These are phyloP conservation scores for Acridotheres tristis DNA, from an alignment of 2,797 vertebrate genomes.

Conservation along the genomic window DNA sequence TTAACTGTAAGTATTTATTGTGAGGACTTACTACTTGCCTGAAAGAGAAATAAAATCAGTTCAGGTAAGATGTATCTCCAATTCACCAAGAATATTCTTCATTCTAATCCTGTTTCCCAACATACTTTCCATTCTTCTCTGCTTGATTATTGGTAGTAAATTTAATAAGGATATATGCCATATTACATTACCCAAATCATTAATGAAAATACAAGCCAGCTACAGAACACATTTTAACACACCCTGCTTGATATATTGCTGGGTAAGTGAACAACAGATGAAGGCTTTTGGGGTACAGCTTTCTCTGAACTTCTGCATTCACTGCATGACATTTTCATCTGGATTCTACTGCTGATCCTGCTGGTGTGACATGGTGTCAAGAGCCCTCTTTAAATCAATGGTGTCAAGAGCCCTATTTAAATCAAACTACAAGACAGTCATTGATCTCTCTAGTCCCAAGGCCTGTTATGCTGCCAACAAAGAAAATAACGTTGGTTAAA, in stretches of 20 bases:
- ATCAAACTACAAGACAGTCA: neutral
- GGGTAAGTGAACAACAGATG: neutral
- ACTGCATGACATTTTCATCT: neutral
- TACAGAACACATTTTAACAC: neutral
- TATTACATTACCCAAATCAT: constrained; percentile 4
- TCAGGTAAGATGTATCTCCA: neutral
- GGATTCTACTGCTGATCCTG: neutral
- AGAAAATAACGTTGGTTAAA: constrained; percentile 2
- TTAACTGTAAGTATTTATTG: neutral
- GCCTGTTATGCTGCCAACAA: neutral
- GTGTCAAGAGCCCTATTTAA: constrained; percentile 7
- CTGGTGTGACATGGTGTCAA: neutral
- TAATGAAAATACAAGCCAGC: constrained; percentile 15
- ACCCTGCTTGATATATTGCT: neutral
- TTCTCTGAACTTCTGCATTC: neutral
- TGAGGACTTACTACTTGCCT: neutral
- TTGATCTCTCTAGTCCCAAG: neutral
- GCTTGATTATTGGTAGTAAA: constrained; percentile 29
- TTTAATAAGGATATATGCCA: constrained; percentile 48
- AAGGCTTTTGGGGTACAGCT: neutral
- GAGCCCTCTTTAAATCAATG: neutral
- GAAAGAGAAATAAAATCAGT: constrained; percentile 24
- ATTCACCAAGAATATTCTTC: constrained; percentile 4
- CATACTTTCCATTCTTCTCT: constrained; percentile 40
- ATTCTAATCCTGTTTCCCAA: constrained; percentile 45